These are phyloP conservation scores for Lucilia sericata DNA, from an alignment of 1,140 invertebrate species.

Conservation along the genomic window DNA sequence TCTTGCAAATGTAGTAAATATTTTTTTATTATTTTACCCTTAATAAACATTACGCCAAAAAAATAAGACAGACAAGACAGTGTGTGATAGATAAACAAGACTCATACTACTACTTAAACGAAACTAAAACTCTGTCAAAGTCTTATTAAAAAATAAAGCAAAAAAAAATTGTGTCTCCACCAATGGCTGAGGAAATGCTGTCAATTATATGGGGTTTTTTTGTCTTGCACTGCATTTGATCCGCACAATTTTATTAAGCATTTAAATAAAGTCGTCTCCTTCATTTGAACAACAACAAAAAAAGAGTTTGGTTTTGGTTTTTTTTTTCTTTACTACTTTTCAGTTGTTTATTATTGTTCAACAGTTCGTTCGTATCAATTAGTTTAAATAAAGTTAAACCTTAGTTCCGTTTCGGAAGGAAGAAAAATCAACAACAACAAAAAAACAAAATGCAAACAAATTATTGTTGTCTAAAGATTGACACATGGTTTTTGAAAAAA, in stretches of 20 bases:
- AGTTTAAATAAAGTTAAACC: conserved; percentile 1
- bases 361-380: neutral
- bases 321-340: too few relatives aligned
- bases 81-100: neutral
- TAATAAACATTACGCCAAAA: neutral
- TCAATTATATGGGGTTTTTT: neutral
- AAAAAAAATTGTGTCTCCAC: neutral
- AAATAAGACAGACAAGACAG: neutral
- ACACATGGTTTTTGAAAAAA: too few relatives aligned
- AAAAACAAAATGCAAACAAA: too few relatives aligned
- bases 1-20: neutral
- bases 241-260: neutral
- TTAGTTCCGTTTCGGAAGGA: conserved; percentile 5
- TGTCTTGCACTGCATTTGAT: neutral
- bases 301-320: neutral
- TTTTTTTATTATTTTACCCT: neutral
- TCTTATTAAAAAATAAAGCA: neutral
- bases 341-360: too few relatives aligned
- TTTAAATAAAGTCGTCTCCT: neutral
- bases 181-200: neutral
- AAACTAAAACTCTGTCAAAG: neutral
- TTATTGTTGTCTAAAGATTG: too few relatives aligned
- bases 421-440: neutral
- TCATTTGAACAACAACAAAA: neutral
- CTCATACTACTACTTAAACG: neutral